Conservation (phyloP, 2,113 vertebrate species). For the Dicaeum eximium region DNA sequence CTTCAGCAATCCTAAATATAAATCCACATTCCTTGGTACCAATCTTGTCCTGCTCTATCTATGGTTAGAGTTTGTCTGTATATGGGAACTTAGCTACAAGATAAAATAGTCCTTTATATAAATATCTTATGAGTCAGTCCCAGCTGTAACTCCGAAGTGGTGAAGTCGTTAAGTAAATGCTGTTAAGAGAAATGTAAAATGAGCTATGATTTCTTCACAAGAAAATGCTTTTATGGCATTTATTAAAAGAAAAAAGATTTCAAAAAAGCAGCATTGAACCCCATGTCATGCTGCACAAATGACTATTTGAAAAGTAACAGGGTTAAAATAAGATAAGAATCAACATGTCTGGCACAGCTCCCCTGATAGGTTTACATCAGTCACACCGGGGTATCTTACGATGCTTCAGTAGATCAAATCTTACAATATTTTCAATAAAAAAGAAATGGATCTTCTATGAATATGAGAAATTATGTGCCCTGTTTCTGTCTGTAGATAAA, state of each 20-base stretch:
- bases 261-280: background rate
- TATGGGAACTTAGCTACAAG: slow-evolving; percentile 62
- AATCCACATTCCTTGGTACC: slow-evolving; percentile 28
- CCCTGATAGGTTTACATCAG: background rate
- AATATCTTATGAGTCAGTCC: slow-evolving; percentile 70
- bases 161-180: slow-evolving; percentile 57
- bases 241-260: slow-evolving; percentile 19
- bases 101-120: slow-evolving; percentile 65
- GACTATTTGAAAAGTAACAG: background rate
- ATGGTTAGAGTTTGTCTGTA: slow-evolving; percentile 53
- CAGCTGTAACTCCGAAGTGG: slow-evolving; percentile 59
- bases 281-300: background rate
- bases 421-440: background rate
- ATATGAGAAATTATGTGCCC: background rate
- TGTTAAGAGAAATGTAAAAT: slow-evolving; percentile 58
- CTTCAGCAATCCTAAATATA: slow-evolving; percentile 64
- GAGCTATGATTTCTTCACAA: slow-evolving; percentile 51
- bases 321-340: slow-evolving; percentile 20
- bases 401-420: background rate
- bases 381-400: background rate
- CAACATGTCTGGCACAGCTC: background rate
- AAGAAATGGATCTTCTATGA: background rate
- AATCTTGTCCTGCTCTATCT: slow-evolving; percentile 41
- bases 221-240: slow-evolving; percentile 55
- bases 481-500: slow-evolving; percentile 26